Evolutionary conservation across 2,113 vertebrate species (phyloP).

Genomic region (Leuciscus idus): DNA sequence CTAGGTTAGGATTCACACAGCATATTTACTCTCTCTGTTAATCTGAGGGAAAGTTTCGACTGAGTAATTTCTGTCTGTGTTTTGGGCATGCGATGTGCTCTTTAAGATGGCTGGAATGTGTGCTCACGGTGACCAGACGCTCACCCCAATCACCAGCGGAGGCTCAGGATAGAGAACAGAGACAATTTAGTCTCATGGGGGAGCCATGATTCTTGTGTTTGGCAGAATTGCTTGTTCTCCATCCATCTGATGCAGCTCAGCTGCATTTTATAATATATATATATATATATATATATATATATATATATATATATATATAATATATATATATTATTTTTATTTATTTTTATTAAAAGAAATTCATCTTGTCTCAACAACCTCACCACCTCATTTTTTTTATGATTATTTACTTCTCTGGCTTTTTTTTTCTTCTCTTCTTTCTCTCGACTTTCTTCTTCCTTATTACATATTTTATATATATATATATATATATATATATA

Average conservation of each 20-base stretch:
- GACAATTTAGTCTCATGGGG: background rate
- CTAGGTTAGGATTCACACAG: background rate
- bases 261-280: background rate
- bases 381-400: no score
- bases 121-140: slow-evolving; percentile 28
- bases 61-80: slow-evolving; percentile 17
- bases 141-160: slow-evolving; percentile 29
- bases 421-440: no score
- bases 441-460: no score
- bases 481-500: no score
- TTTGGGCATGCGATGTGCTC: slow-evolving; percentile 17
- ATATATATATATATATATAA: no score
- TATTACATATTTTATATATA: no score
- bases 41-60: slow-evolving; percentile 28
- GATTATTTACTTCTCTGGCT: no score
- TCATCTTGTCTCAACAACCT: no score
- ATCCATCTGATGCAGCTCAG: background rate
- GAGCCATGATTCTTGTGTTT: background rate
- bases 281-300: no score
- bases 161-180: background rate
- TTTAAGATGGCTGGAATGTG: slow-evolving; percentile 21
- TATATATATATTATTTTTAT: no score
- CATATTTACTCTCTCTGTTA: slow-evolving; percentile 12
- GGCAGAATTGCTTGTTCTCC: background rate
- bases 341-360: no score